Conservation (phyloP, 1,140 invertebrate genomes). For the Choristoneura fumiferana region DNA sequence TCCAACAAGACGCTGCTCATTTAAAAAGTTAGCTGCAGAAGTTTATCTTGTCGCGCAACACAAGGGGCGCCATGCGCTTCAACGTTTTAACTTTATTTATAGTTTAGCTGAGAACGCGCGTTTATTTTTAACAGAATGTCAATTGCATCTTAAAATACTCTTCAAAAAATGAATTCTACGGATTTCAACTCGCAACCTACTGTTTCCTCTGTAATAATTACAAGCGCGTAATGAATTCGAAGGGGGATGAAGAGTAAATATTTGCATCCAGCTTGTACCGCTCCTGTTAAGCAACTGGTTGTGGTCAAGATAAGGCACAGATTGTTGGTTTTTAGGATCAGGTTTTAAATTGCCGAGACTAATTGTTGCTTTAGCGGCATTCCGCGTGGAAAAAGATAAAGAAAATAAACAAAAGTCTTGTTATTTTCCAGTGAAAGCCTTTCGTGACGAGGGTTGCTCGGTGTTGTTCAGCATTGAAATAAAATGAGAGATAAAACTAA, state of each 20-base stretch:
- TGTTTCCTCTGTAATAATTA: neutral
- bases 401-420: constrained; percentile 50
- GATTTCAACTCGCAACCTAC: neutral
- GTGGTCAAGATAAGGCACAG: constrained; percentile 37
- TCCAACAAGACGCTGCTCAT: constrained; percentile 39
- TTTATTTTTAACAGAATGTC: constrained; percentile 15
- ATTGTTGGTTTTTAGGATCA: constrained; percentile 41
- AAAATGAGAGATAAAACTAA: constrained; percentile 60
- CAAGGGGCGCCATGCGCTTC: neutral
- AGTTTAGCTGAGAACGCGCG: constrained; percentile 7
- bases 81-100: too few relatives aligned
- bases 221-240: neutral
- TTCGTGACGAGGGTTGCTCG: constrained; percentile 51
- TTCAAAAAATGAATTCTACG: neutral
- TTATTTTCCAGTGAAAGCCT: constrained; percentile 49
- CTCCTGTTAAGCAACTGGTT: constrained; percentile 8
- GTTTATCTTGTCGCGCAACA: constrained; percentile 30
- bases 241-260: neutral
- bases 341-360: constrained; percentile 46
- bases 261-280: constrained; percentile 1
- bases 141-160: neutral
- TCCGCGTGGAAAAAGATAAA: constrained; percentile 42
- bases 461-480: constrained; percentile 52
- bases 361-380: constrained; percentile 51
- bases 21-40: constrained; percentile 37